Percentiles rank a stretch among this genome's conserved stretches.
Conservation (phyloP, 2,113 vertebrate genomes). For the Lathamus discolor region DNA sequence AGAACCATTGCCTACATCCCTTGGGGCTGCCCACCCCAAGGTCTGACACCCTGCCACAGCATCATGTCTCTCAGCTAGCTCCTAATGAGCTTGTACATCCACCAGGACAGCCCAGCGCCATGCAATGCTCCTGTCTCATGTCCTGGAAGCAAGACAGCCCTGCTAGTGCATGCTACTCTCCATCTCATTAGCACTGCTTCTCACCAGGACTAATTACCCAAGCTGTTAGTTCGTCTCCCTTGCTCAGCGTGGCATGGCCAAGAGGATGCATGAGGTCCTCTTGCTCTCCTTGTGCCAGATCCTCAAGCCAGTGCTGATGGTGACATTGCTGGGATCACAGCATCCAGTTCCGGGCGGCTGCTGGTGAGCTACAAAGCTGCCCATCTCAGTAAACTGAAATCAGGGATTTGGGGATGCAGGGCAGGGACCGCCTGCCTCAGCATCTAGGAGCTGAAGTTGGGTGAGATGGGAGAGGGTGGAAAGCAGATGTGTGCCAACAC, state of each 20-base stretch:
- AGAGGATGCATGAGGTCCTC: not conserved
- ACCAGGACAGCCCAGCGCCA: not conserved
- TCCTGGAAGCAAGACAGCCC: not conserved
- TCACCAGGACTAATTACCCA: not conserved
- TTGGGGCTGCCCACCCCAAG: not conserved
- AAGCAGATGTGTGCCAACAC: not conserved
- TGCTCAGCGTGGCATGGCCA: not conserved
- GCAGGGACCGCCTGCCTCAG: not conserved
- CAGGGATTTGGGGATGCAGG: not conserved
- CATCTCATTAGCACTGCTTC: not conserved
- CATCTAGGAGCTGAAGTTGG: not conserved
- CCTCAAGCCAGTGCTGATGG: fast-evolving
- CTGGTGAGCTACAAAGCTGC: fast-evolving
- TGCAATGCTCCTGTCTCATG: fast-evolving
- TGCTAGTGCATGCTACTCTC: fast-evolving
- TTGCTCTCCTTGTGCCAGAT: not conserved
- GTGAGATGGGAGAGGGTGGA: fast-evolving
- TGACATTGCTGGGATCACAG: fast-evolving
- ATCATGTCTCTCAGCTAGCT: not conserved
- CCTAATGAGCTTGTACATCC: not conserved
- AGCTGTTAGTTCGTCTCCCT: fast-evolving
- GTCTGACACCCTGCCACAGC: not conserved
- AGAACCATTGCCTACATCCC: fast-evolving
- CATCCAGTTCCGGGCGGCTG: fast-evolving
- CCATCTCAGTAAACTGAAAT: not conserved